Percentiles rank a stretch among this genome's conserved stretches.
These are phyloP conservation scores for Drosophila ambigua DNA, from an alignment of 1,140 invertebrate genomes.

Conservation along the genomic window DNA sequence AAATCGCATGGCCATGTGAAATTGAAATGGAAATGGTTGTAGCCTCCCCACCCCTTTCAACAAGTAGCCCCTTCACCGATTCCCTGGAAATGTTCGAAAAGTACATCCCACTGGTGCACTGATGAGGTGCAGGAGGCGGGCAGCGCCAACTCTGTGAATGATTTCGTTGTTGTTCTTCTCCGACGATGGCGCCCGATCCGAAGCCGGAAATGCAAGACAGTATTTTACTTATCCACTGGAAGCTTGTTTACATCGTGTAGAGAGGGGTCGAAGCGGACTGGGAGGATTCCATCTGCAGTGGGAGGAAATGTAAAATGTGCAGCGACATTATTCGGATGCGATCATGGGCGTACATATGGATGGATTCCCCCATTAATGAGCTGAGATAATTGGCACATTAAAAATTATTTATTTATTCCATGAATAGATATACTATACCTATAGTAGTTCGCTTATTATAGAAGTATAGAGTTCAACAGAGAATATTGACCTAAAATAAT, in stretches of 20 bases:
- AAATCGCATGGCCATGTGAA: constrained; percentile 77
- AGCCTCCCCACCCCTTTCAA: background rate
- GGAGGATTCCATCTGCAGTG: background rate
- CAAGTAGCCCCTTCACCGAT: constrained; percentile 32
- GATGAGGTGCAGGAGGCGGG: constrained; percentile 22
- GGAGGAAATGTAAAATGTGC: too few relatives aligned
- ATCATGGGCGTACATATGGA: too few relatives aligned
- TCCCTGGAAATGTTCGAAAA: constrained; percentile 59
- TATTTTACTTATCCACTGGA: constrained; percentile 60
- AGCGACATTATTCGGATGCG: too few relatives aligned
- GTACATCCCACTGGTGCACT: constrained; percentile 36
- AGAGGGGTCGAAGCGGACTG: constrained; percentile 11
- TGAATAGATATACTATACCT: too few relatives aligned
- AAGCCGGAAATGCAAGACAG: constrained; percentile 72
- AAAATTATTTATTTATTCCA: too few relatives aligned
- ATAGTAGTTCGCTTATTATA: too few relatives aligned
- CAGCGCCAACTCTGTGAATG: constrained; percentile 11
- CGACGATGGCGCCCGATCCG: constrained; percentile 55
- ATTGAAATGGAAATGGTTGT: constrained; percentile 56
- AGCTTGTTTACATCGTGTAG: constrained; percentile 56
- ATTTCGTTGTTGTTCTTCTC: constrained; percentile 35
- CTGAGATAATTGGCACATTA: too few relatives aligned
- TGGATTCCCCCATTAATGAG: too few relatives aligned
- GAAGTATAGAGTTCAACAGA: too few relatives aligned
- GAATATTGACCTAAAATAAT: too few relatives aligned